Conservation (phyloP, 2,888 invertebrate species). For the Dyspetes luteomarginatus region DNA sequence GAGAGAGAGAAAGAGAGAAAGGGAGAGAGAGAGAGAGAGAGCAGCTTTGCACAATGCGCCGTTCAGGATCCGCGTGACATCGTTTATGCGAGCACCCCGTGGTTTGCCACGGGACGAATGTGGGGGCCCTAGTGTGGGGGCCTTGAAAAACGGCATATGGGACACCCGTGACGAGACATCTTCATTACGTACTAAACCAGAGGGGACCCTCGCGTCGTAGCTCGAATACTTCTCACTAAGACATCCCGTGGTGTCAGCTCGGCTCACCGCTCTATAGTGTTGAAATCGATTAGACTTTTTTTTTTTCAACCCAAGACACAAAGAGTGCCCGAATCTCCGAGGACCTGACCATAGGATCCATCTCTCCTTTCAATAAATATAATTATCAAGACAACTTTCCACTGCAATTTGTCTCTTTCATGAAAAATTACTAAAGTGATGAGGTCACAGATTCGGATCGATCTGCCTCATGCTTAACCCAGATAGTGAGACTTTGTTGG, state of each 20-base stretch:
- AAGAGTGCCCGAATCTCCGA: background rate
- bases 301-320: constrained; percentile 24
- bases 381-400: too few species aligned
- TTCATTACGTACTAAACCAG: constrained; percentile 75
- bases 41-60: constrained; percentile 54
- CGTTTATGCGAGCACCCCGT: constrained; percentile 80
- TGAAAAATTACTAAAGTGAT: too few species aligned
- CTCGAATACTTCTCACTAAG: constrained; percentile 52
- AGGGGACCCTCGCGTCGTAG: constrained; percentile 41
- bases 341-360: background rate
- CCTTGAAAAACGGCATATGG: constrained; percentile 66
- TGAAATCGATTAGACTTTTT: constrained; percentile 71
- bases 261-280: constrained; percentile 66
- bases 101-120: constrained; percentile 77
- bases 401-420: too few species aligned
- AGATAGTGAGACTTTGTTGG: too few species aligned
- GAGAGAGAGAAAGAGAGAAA: constrained; percentile 18
- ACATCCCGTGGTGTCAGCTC: constrained; percentile 62
- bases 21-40: constrained; percentile 14
- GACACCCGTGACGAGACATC: constrained; percentile 80
- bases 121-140: constrained; percentile 67
- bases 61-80: constrained; percentile 75
- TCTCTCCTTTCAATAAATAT: background rate
- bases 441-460: too few species aligned
- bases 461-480: too few species aligned